Evolutionary conservation across 2,888 invertebrate species (phyloP).

Genomic region (Diarsia mendica): DNA sequence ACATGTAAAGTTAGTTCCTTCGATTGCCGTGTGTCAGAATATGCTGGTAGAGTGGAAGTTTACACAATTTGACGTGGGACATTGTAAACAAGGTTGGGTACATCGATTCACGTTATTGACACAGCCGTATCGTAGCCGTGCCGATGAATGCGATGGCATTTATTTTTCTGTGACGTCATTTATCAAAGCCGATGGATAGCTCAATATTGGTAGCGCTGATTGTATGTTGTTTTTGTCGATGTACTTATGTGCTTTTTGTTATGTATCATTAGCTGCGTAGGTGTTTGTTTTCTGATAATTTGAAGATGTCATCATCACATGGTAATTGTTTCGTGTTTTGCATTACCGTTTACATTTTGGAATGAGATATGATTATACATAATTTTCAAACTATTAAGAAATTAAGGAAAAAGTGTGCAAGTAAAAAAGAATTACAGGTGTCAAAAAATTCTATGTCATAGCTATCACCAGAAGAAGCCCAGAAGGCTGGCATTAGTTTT

Average conservation of each 20-base stretch:
- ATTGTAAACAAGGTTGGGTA: slow-evolving; percentile 52
- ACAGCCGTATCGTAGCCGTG: slow-evolving; percentile 52
- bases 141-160: slow-evolving; percentile 41
- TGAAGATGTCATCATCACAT: not conserved
- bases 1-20: slow-evolving; percentile 4
- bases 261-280: not conserved
- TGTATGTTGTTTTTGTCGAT: slow-evolving; percentile 40
- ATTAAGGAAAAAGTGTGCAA: too few relatives aligned
- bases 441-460: too few relatives aligned
- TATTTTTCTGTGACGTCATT: slow-evolving; percentile 54
- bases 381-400: too few relatives aligned
- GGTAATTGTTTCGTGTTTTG: not conserved
- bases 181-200: slow-evolving; percentile 22
- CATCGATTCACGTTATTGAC: slow-evolving; percentile 52
- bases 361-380: too few relatives aligned
- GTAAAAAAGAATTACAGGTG: too few relatives aligned
- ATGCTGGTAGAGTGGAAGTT: slow-evolving; percentile 26
- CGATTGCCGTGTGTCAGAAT: slow-evolving; percentile 2
- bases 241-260: slow-evolving; percentile 9
- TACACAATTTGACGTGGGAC: slow-evolving; percentile 56
- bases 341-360: not conserved
- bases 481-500: too few relatives aligned
- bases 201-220: slow-evolving; percentile 39
- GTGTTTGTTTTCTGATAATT: not conserved
- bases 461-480: too few relatives aligned